A percentile compares a stretch with the other conserved stretches of the same genome.
phyloP scores from a whole-genome alignment of 2,797 vertebrate species.

The Bothrops alternatus region DNA sequence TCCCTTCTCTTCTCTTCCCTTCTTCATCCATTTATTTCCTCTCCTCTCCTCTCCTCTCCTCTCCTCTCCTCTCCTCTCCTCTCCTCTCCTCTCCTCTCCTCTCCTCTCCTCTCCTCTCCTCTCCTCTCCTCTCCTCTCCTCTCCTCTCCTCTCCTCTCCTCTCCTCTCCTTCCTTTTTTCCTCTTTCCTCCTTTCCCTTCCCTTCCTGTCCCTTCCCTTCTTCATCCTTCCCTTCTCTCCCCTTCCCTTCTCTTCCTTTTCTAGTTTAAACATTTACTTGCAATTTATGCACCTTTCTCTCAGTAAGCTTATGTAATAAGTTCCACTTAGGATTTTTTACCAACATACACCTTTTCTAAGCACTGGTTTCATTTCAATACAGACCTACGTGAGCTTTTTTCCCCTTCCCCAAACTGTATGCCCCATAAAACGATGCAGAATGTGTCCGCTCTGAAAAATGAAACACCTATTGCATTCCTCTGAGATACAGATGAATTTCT shows the following conservation, averaged over 20 bases:
- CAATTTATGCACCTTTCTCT: neutral
- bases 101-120: fast-evolving
- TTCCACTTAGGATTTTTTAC: neutral
- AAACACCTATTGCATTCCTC: neutral
- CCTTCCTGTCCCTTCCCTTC: neutral
- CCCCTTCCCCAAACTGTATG: neutral
- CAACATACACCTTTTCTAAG: neutral
- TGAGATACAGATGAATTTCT: neutral
- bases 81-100: fast-evolving
- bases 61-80: too few relatives aligned
- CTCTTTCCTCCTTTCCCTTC: neutral
- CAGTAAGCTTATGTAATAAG: neutral
- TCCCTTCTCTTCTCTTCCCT: too few relatives aligned
- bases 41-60: neutral
- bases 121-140: fast-evolving
- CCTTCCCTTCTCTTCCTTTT: too few relatives aligned
- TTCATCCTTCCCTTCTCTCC: too few relatives aligned
- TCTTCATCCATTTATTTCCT: too few relatives aligned
- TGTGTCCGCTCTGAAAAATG: neutral
- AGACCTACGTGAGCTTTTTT: neutral
- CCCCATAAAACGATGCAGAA: neutral
- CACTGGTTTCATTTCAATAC: neutral
- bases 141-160: neutral
- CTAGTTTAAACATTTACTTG: neutral
- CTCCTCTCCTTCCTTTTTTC: too few relatives aligned